A percentile compares a stretch with the other conserved stretches of the same genome.
These are phyloP conservation scores for Cephus pygmeus DNA, from an alignment of 2,888 invertebrate genomes.

Conservation along the genomic window DNA sequence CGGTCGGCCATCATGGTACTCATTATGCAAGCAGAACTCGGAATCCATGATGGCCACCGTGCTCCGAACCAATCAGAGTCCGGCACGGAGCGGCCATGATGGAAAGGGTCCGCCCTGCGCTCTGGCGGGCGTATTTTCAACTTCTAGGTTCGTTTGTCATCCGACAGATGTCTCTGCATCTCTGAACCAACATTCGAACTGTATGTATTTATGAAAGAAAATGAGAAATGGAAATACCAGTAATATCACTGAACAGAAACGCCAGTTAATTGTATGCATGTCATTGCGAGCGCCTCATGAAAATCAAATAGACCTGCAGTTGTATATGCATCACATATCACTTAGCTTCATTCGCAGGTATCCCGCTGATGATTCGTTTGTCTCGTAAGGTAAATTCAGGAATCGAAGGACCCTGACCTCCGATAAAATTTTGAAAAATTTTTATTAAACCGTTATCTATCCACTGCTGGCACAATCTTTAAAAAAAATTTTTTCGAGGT, in stretches of 20 bases:
- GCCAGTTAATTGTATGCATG: background rate
- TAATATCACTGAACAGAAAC: background rate
- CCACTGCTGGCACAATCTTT: background rate
- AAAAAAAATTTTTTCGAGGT: background rate
- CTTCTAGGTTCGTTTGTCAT: constrained; percentile 29
- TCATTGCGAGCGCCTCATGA: background rate
- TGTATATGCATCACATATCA: background rate
- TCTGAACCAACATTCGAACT: constrained; percentile 11
- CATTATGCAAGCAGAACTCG: constrained; percentile 56
- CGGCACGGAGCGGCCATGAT: constrained; percentile 51
- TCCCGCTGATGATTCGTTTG: background rate
- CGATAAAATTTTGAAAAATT: background rate
- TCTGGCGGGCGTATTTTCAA: constrained; percentile 51
- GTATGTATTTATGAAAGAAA: background rate
- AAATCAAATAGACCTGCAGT: background rate
- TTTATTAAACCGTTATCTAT: background rate
- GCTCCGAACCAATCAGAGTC: constrained; percentile 64
- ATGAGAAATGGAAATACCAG: background rate
- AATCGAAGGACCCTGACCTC: background rate
- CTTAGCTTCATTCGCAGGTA: background rate
- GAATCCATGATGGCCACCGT: constrained; percentile 68
- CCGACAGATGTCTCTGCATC: constrained; percentile 56
- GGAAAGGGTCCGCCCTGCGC: constrained; percentile 47
- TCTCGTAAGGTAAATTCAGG: background rate
- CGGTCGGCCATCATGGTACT: constrained; percentile 58